Evolutionary conservation across 2,797 vertebrate species (phyloP).

Genomic region (Triplophysa bombifrons): DNA sequence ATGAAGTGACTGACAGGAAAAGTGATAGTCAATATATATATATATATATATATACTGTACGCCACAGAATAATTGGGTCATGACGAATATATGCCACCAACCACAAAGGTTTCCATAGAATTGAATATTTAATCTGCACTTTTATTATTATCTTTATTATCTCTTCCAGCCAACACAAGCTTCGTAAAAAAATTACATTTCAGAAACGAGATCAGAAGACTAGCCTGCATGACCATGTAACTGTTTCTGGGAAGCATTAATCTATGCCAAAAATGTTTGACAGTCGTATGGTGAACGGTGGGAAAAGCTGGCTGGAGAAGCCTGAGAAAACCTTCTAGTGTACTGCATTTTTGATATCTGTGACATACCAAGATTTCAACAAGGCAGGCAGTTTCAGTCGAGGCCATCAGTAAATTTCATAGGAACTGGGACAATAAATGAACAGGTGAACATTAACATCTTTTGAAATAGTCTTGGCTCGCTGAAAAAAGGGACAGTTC

Average conservation of each 20-base stretch:
- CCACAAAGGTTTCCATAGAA: background rate
- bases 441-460: no score
- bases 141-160: background rate
- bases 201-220: background rate
- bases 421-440: no score
- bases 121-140: background rate
- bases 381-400: slow-evolving; percentile 43
- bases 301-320: slow-evolving; percentile 30
- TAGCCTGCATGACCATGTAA: background rate
- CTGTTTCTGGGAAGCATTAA: slow-evolving; percentile 12
- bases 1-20: no score
- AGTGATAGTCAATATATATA: no score
- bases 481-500: no score
- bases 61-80: background rate
- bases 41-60: no score
- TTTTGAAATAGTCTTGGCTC: no score
- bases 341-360: slow-evolving; percentile 23
- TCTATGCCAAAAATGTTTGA: slow-evolving; percentile 13
- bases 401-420: no score
- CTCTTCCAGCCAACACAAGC: background rate
- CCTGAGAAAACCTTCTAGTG: slow-evolving; percentile 36
- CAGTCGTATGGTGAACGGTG: slow-evolving; percentile 14
- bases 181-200: background rate
- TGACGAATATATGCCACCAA: no score
- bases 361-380: slow-evolving; percentile 38